phyloP scores from a whole-genome alignment of 2,113 vertebrate species.

The Suricata suricatta region DNA sequence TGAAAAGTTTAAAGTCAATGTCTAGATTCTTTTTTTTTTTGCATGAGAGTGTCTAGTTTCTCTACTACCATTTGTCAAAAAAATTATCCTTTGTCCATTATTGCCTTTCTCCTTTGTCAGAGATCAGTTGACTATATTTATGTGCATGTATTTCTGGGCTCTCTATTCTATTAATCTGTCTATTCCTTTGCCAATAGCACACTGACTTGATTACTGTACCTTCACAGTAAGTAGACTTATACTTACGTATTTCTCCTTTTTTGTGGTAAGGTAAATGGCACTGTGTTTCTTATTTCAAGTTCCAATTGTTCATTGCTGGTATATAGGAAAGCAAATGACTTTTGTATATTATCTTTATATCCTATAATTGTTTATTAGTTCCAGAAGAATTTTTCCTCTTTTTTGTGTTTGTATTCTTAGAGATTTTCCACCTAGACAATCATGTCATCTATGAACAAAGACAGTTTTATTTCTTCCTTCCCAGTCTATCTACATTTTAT shows the following conservation, averaged over 20 bases:
- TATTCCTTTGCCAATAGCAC: background rate
- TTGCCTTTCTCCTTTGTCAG: background rate
- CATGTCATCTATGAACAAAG: background rate
- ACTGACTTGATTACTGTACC: background rate
- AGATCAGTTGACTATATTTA: background rate
- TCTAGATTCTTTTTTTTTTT: background rate
- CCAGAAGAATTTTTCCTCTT: background rate
- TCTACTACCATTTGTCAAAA: background rate
- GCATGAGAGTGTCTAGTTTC: background rate
- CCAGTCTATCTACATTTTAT: background rate
- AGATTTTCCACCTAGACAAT: background rate
- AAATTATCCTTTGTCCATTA: background rate
- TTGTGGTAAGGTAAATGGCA: background rate
- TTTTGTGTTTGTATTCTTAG: background rate
- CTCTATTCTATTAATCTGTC: background rate
- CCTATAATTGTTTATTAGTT: background rate
- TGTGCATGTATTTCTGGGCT: background rate
- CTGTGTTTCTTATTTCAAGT: background rate
- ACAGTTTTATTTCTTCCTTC: conserved; percentile 28
- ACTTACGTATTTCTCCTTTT: background rate
- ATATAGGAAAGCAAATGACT: background rate
- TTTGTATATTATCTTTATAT: background rate
- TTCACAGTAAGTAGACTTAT: background rate
- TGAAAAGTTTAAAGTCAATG: background rate
- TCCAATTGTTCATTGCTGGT: background rate